Conservation (phyloP, 1,140 invertebrate species). For the Drosophila trapezifrons region DNA sequence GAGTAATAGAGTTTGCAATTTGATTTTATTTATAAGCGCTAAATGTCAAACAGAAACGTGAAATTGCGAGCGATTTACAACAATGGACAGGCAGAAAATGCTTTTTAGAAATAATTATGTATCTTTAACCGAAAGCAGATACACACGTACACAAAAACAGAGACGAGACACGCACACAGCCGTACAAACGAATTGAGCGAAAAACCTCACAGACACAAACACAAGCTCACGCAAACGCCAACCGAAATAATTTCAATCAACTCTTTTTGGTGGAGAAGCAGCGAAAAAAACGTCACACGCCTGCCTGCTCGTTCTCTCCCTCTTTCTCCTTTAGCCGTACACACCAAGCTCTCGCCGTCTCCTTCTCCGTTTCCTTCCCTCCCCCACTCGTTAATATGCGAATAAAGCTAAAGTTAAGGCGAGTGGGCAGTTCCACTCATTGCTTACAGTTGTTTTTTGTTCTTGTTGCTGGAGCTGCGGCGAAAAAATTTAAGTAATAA, state of each 20-base stretch:
- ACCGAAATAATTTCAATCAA: conserved; percentile 79
- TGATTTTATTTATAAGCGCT: neutral
- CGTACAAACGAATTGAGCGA: conserved; percentile 53
- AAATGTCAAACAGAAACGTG: conserved; percentile 42
- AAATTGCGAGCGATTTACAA: conserved; percentile 80
- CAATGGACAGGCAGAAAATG: conserved; percentile 83
- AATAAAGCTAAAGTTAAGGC: conserved; percentile 55
- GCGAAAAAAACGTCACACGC: conserved; percentile 73
- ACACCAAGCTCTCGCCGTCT: conserved; percentile 11
- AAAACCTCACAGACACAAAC: conserved; percentile 54
- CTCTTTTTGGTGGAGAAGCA: conserved; percentile 67
- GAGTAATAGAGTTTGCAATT: conserved; percentile 29
- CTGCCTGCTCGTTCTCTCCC: conserved; percentile 33
- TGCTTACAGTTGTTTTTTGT: conserved; percentile 43
- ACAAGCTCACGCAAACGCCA: conserved; percentile 39
- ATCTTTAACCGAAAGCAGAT: conserved; percentile 79
- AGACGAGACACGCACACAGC: conserved; percentile 40
- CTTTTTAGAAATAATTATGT: conserved; percentile 84
- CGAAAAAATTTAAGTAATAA: conserved; percentile 78
- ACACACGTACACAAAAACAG: conserved; percentile 53
- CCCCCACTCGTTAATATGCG: conserved; percentile 53
- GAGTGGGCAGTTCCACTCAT: conserved; percentile 43
- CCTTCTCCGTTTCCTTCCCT: conserved; percentile 6
- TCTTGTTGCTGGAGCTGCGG: conserved; percentile 49
- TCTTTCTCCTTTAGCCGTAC: conserved; percentile 6